Conservation (phyloP, 2,113 vertebrate species). For the Mastomys coucha region DNA sequence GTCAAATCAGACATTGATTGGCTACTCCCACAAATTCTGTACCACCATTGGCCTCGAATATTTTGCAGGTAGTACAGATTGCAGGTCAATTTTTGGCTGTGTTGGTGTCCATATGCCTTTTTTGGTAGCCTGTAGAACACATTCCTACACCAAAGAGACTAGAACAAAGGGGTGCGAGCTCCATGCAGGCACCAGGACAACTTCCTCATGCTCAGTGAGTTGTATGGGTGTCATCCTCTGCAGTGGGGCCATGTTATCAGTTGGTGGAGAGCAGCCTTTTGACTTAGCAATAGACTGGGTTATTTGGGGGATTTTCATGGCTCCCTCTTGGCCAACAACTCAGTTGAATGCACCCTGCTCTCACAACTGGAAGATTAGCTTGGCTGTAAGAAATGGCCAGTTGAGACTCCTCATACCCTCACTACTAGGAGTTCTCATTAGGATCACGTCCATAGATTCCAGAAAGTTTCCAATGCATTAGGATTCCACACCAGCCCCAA, state of each 20-base stretch:
- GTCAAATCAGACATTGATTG: not conserved
- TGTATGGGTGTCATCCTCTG: not conserved
- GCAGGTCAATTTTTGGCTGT: not conserved
- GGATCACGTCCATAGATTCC: not conserved
- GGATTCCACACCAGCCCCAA: not conserved
- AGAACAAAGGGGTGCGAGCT: not conserved
- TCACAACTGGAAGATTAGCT: not conserved
- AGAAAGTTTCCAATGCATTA: not conserved
- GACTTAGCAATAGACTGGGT: not conserved
- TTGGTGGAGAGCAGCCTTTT: not conserved
- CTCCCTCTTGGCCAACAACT: not conserved
- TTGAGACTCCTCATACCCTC: not conserved
- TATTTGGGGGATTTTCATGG: not conserved
- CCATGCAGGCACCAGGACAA: not conserved
- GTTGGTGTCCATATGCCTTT: not conserved
- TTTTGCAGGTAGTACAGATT: not conserved
- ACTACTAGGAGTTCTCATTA: not conserved
- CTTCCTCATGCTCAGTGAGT: not conserved
- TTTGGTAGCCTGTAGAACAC: not conserved
- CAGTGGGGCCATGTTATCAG: not conserved
- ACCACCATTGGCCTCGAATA: not conserved
- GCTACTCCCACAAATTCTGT: not conserved
- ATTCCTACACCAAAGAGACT: not conserved
- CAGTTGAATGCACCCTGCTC: not conserved
- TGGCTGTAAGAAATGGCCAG: not conserved